These are phyloP conservation scores for Anadara kagoshimensis DNA, from an alignment of 1,140 invertebrate species.

Conservation along the genomic window DNA sequence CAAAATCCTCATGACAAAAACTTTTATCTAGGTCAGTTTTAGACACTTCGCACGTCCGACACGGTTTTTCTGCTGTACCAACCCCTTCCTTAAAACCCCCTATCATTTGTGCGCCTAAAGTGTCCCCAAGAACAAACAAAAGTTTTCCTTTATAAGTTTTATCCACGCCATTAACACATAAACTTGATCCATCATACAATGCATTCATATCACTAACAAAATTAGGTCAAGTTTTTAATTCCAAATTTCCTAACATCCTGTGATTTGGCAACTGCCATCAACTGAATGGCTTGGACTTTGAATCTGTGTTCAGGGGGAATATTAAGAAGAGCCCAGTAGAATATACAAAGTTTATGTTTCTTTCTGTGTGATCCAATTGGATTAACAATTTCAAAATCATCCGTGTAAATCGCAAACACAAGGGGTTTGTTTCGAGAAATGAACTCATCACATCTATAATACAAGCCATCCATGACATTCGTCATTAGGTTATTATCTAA, in stretches of 20 bases:
- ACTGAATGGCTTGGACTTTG: not conserved
- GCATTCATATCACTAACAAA: constrained; percentile 4
- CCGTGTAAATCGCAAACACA: not conserved
- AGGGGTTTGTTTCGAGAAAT: no score
- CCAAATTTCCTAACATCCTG: not conserved
- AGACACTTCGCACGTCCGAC: constrained; percentile 11
- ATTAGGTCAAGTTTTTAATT: not conserved
- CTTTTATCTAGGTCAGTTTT: not conserved
- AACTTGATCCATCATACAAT: not conserved
- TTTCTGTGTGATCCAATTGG: constrained; percentile 1
- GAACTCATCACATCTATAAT: no score
- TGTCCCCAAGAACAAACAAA: constrained; percentile 10
- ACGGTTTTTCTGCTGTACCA: constrained; percentile 9
- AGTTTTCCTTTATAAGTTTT: not conserved
- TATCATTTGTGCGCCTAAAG: constrained; percentile 3
- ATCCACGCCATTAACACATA: not conserved
- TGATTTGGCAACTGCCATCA: constrained; percentile 1
- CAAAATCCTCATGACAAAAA: not conserved
- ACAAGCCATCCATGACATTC: no score
- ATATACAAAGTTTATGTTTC: constrained; percentile 14
- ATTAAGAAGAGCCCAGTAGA: not conserved
- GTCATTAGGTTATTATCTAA: no score
- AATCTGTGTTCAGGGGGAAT: not conserved
- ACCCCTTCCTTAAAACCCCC: constrained; percentile 19
- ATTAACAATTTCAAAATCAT: constrained; percentile 20